Evolutionary conservation across 2,797 vertebrate genomes (phyloP), one percentile per base, ranked within the genome.

Genomic region (Sebastes cheni): DNA sequence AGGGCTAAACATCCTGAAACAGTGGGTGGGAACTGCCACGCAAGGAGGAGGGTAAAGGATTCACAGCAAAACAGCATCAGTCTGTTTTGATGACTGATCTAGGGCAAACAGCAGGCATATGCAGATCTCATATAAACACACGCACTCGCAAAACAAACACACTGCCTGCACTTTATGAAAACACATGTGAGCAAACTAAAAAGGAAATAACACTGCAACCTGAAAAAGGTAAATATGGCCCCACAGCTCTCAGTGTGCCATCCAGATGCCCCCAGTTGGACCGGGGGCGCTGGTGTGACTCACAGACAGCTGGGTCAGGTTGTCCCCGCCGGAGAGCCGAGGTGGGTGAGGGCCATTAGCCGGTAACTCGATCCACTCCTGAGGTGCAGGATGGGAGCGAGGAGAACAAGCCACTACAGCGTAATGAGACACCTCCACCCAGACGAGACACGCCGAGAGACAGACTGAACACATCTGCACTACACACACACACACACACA

Each of bases 361-460:
- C 71, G 58, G 86, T 75, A 89, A 92, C 88, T 71, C 79, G 83
- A 91, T 90, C 85, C 71, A 88, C 79, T 90, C 82, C 86, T 75
- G 82, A 86, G 86, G 83, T 76, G 70, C 67, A 72, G 72, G 72
- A 79, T 68, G 67, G 55, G 30, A 81, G 82, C 56, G 67, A 71
- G 67, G 55, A 60, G 77, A 92, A 83, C 87, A 85, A 86, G 72
- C 72, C 39, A 81, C 68, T 77, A 65, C 81, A 80, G 90, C 18
- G 68, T 91, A 92, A 94, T 91, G 88, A 93, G 88, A 92, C 88
- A 89, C 91, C 88, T 87, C 81, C 67, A 77, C 54, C 69, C 27
- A 76, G 46, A 72, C 72, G 56, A 59, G 78, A 85, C 71, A 46
- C 71, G 64, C 4, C 13, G 64, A 32, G 23, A 64, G 77, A 82